These are phyloP conservation scores for Platycnemis pennipes DNA, from an alignment of 2,888 invertebrate species.

Conservation along the genomic window DNA sequence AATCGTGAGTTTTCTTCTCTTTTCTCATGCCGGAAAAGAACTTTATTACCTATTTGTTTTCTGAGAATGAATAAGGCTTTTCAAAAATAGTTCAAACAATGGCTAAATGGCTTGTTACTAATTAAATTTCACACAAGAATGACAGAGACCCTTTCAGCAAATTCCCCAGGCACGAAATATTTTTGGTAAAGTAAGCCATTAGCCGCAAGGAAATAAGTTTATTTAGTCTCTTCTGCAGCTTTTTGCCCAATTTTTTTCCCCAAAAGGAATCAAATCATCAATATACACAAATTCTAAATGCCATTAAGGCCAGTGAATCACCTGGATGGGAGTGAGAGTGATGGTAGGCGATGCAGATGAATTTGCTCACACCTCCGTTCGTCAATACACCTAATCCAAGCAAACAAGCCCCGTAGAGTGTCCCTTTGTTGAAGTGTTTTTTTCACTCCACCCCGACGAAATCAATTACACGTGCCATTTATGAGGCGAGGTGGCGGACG, in stretches of 20 bases:
- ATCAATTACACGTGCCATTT: constrained; percentile 1
- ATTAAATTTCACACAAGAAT: too few relatives aligned
- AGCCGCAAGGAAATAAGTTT: too few relatives aligned
- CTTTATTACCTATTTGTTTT: too few relatives aligned
- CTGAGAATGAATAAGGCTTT: too few relatives aligned
- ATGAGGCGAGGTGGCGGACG: neutral
- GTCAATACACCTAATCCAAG: neutral
- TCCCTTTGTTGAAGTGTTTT: neutral
- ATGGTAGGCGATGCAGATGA: neutral
- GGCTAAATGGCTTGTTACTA: too few relatives aligned
- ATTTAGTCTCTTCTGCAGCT: too few relatives aligned
- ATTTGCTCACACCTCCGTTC: neutral
- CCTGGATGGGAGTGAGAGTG: neutral
- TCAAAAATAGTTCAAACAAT: too few relatives aligned
- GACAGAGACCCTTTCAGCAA: too few relatives aligned
- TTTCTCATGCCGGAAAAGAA: too few relatives aligned
- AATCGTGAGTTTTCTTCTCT: too few relatives aligned
- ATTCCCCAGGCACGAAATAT: too few relatives aligned
- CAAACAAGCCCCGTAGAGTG: neutral
- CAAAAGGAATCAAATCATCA: neutral
- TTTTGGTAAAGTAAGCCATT: too few relatives aligned
- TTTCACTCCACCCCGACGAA: neutral
- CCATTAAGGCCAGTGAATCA: neutral
- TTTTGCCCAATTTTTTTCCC: neutral
- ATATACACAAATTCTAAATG: neutral